Base-by-base conservation (phyloP, 2,113 vertebrate genomes). In the Pteronura brasiliensis region DNA sequence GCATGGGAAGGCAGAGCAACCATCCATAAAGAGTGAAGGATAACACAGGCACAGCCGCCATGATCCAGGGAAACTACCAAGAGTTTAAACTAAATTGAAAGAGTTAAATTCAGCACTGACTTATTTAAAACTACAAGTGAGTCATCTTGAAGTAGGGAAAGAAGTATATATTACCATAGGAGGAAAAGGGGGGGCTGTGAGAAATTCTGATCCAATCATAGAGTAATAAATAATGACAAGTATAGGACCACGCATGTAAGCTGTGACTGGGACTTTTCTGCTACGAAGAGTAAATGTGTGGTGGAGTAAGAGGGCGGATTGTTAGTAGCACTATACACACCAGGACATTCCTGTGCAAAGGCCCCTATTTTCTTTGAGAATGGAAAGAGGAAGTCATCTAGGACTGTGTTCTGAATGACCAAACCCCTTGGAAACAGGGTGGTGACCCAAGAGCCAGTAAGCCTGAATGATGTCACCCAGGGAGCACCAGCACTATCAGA, bases 121-220 rank as follows among this genome's bases (percentile, higher is more conserved):
- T 15, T n/a, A 52, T 42, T 82, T 65, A 82, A 92, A 95, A 67
- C 34, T 74, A 0, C 31, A 71, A 84, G 55, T 76, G 74, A 42
- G 34, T 83, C 81, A 86, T 59, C n/a, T 8, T 42, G 17, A 87
- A 77, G 23, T 52, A 80, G 29, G 57, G 49, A 90, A 97, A 65
- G 71, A 86, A 90, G 47, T 39, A 3, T 34, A 71, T 39, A 27
- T 34, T 61, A 63, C 63, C 72, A 65, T 72, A 31, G 65, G 63
- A 90, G 65, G 25, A 4, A 42, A 90, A 72, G 61, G 17, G 42
- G 29, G 7, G 1, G 1, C 42, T 85, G 7, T 71, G 63, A 93
- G 36, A 86, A 57, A 86, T 81, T 74, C 72, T 57, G 84, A 34
- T 61, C 71, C 27, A n/a, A 20, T 55, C 57, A n/a, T 12, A 6